Conservation (phyloP, 2,888 invertebrate species). For the Prenolepis imparis region DNA sequence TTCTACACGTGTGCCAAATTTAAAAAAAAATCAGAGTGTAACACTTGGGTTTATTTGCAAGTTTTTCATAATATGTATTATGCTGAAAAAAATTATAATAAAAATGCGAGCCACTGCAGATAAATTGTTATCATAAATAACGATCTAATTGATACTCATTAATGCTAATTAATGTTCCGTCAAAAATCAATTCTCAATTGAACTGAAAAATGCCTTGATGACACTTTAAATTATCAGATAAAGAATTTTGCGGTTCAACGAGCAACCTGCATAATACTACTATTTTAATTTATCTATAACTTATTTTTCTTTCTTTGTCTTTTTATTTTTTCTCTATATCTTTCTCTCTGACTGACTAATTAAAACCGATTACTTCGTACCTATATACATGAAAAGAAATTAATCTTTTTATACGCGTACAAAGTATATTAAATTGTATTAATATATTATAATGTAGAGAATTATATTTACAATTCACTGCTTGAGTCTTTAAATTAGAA, state of each 20-base stretch:
- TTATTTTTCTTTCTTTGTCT: slow-evolving; percentile 4
- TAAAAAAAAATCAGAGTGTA: no score
- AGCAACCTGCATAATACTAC: slow-evolving; percentile 3
- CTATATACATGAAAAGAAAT: slow-evolving; percentile 9
- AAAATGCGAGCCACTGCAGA: not conserved
- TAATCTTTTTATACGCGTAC: not conserved
- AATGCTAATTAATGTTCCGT: not conserved
- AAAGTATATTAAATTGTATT: slow-evolving; percentile 15
- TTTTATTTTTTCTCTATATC: not conserved
- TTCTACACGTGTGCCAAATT: no score
- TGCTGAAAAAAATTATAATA: not conserved
- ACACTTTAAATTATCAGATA: not conserved
- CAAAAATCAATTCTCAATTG: not conserved
- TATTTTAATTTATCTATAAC: slow-evolving; percentile 23
- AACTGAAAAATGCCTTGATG: not conserved
- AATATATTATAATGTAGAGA: not conserved
- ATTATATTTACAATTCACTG: not conserved
- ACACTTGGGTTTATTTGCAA: no score
- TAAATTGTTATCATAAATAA: not conserved
- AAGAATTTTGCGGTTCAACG: slow-evolving; percentile 16
- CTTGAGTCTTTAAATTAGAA: not conserved
- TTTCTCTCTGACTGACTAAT: slow-evolving; percentile 13
- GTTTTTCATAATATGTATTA: not conserved
- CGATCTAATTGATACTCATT: not conserved
- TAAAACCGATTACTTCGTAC: slow-evolving; percentile 45